Evolutionary conservation across 2,888 invertebrate genomes (phyloP), one percentile per base, ranked within the genome.

Genomic region (Eilema depressum): DNA sequence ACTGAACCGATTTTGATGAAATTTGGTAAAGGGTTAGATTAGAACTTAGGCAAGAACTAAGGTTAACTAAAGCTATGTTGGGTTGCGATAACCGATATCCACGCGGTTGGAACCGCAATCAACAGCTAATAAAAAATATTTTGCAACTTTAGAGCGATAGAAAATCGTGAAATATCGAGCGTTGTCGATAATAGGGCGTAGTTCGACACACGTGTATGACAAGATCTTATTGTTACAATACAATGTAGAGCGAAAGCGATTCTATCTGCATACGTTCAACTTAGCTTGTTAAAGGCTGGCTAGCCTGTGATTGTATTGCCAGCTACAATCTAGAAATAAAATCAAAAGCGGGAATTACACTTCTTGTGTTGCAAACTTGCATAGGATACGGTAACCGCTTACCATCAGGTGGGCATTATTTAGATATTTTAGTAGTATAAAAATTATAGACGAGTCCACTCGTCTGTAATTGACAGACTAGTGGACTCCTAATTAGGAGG

Each of bases 181-280:
- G 56, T 63, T 41, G 59, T 73, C 4, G 53, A 85, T 77, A 89
- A 91, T 92, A 89, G 68, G 41, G 68, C 63, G 85, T 83, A 66
- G 74, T 79, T 82, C 81, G 80, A 84, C 89, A 90, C 89, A 92
- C 90, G 88, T 92, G 92, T 92, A 92, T 92, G 92, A 93, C 93
- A 92, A 93, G 91, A 93, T 93, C 93, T 91, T 86, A 92, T 92
- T 93, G 92, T 92, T 87, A 69, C 66, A 66, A 41, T 60, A 69
- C 72, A 69, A 73, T 69, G 72, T 69, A 25, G 72, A 60, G 41
- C 72, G 63, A 66, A 69, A 69, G 66, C 63, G 72, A 73, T 73
- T 26, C 62, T 72, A 72, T 72, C 72, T 63, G 63, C 69, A 57
- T 76, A 72, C 68, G 67, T 76, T 71, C 66, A 68, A 37, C 53